Conservation (phyloP, 2,113 vertebrate genomes). For the Campylomormyrus numenius region DNA sequence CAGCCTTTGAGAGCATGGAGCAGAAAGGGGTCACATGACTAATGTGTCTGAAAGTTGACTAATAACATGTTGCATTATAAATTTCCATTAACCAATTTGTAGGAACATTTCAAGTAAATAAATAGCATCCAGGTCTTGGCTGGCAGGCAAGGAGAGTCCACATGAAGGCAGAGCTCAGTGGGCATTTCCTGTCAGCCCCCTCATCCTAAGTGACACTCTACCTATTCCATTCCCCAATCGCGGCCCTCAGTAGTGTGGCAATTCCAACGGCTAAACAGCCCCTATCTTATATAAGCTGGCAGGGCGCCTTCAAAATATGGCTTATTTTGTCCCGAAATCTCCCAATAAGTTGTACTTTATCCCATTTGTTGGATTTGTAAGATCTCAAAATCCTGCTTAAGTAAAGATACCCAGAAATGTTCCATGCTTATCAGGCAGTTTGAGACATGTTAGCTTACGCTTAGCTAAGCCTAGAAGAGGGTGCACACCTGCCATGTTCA, state of each 20-base stretch:
- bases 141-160: conserved; percentile 35
- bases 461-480: neutral
- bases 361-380: neutral
- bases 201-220: neutral
- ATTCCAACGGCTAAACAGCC: neutral
- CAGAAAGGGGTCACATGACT: neutral
- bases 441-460: neutral
- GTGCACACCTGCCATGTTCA: neutral
- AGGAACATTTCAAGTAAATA: neutral
- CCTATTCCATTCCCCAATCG: neutral
- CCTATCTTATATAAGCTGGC: neutral
- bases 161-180: conserved; percentile 27
- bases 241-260: neutral
- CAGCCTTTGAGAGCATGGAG: neutral
- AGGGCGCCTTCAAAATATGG: neutral
- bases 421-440: neutral
- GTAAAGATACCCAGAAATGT: neutral
- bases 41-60: neutral
- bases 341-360: neutral
- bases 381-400: neutral
- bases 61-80: neutral
- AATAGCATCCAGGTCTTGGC: neutral
- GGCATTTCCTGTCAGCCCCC: neutral
- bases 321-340: neutral
- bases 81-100: neutral